phyloP scores from a whole-genome alignment of 2,888 invertebrate species.

The Neria commutata region DNA sequence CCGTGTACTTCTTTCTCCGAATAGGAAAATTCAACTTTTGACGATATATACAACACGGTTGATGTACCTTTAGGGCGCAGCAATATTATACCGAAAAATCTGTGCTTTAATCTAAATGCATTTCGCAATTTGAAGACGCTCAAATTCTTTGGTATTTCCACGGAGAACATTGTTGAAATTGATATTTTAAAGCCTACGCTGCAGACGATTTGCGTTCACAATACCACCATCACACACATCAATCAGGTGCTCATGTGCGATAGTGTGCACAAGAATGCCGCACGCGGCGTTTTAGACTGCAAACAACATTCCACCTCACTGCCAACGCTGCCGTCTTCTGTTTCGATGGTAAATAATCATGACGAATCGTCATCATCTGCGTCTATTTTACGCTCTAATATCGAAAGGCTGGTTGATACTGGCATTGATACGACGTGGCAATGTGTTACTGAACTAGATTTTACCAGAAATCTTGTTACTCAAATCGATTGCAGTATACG shows the following conservation, averaged over 20 bases:
- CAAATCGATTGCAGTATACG: slow-evolving; percentile 82
- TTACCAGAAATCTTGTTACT: slow-evolving; percentile 79
- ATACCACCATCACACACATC: slow-evolving; percentile 63
- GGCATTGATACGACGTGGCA: slow-evolving; percentile 64
- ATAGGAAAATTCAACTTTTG: slow-evolving; percentile 40
- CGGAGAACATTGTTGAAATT: slow-evolving; percentile 71
- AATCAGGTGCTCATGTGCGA: slow-evolving; percentile 85
- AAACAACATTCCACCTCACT: slow-evolving; percentile 1
- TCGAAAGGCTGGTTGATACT: slow-evolving; percentile 26
- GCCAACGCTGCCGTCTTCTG: background rate
- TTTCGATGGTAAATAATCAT: slow-evolving; percentile 28
- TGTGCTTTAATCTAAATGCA: slow-evolving; percentile 80
- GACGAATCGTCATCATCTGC: slow-evolving; percentile 14
- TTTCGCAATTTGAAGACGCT: slow-evolving; percentile 81
- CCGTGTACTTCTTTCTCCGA: background rate
- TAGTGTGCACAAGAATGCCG: slow-evolving; percentile 73
- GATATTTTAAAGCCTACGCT: slow-evolving; percentile 58
- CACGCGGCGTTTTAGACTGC: background rate
- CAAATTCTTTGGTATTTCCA: slow-evolving; percentile 71
- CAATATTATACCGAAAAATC: slow-evolving; percentile 80
- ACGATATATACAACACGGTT: slow-evolving; percentile 54
- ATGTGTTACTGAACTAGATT: slow-evolving; percentile 72
- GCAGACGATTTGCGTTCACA: slow-evolving; percentile 62
- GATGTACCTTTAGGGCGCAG: slow-evolving; percentile 74
- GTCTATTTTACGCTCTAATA: background rate